These are phyloP conservation scores for Microctonus aethiopoides DNA, from an alignment of 2,888 invertebrate species.

Conservation along the genomic window DNA sequence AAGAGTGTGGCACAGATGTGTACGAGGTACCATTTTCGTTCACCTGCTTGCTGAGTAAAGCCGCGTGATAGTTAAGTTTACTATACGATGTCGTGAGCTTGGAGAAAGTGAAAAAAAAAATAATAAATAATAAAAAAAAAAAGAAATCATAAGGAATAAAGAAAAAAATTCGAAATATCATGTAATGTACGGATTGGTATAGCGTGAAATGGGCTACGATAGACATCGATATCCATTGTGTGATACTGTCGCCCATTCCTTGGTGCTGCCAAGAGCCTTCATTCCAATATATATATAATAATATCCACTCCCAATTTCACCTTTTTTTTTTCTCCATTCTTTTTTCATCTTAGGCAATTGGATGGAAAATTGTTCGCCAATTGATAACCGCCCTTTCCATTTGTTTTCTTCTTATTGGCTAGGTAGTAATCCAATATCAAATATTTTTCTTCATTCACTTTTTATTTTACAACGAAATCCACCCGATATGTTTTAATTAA, in stretches of 20 bases:
- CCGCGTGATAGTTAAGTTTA: slow-evolving; percentile 10
- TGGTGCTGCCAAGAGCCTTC: slow-evolving; percentile 8
- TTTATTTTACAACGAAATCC: neutral
- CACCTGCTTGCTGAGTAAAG: slow-evolving; percentile 7
- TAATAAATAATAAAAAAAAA: no score
- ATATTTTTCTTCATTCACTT: neutral
- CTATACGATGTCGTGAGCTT: slow-evolving; percentile 11
- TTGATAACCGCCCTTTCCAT: neutral
- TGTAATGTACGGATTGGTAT: slow-evolving; percentile 13
- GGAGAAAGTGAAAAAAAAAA: neutral
- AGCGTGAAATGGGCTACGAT: slow-evolving; percentile 18
- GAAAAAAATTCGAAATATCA: slow-evolving; percentile 1
- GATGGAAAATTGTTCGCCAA: slow-evolving; percentile 25
- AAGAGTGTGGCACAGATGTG: slow-evolving; percentile 3
- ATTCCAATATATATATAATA: slow-evolving; percentile 3
- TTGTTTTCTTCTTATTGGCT: neutral
- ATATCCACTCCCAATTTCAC: slow-evolving; percentile 10
- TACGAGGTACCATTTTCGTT: slow-evolving; percentile 8
- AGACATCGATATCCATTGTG: slow-evolving; percentile 25
- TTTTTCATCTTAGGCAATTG: slow-evolving; percentile 1
- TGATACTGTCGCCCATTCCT: neutral
- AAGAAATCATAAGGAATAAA: neutral
- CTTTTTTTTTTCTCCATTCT: slow-evolving; percentile 3
- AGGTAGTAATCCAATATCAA: slow-evolving; percentile 6
- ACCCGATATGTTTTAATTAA: neutral